These are phyloP conservation scores for Pantelozetes paolii DNA, from an alignment of 2,888 invertebrate genomes.

Conservation along the genomic window DNA sequence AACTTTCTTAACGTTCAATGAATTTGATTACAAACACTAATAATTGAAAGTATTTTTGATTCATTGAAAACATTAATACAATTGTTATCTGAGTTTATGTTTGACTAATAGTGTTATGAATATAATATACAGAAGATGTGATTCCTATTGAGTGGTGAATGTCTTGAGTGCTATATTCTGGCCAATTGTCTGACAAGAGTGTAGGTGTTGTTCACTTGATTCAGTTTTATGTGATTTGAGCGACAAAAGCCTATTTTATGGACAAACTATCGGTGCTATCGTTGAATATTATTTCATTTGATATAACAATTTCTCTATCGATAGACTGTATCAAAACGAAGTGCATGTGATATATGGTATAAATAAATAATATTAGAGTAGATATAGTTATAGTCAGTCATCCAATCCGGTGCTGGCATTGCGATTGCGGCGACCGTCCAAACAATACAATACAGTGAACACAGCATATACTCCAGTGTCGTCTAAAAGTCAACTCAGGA, in stretches of 20 bases:
- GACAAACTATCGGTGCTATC: not conserved
- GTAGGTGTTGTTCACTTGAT: too few species aligned
- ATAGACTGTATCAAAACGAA: not conserved
- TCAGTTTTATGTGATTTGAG: too few species aligned
- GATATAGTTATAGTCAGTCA: not conserved
- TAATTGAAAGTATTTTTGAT: too few species aligned
- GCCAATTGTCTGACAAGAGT: too few species aligned
- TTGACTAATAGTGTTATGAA: too few species aligned
- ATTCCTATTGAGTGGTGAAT: too few species aligned
- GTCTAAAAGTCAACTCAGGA: not conserved
- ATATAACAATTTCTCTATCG: not conserved
- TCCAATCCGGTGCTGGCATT: not conserved
- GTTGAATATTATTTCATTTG: not conserved
- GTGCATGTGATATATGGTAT: too few species aligned
- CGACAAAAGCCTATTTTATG: not conserved
- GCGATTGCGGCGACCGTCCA: conserved; percentile 2
- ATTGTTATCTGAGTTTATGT: too few species aligned
- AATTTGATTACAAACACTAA: not conserved
- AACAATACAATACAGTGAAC: not conserved
- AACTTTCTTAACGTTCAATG: not conserved
- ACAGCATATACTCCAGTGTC: not conserved
- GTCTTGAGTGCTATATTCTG: too few species aligned
- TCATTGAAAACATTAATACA: too few species aligned
- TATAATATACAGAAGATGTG: too few species aligned
- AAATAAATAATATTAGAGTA: too few species aligned